Conservation (phyloP, 2,797 vertebrate genomes). For the Anabacerthia variegaticeps region DNA sequence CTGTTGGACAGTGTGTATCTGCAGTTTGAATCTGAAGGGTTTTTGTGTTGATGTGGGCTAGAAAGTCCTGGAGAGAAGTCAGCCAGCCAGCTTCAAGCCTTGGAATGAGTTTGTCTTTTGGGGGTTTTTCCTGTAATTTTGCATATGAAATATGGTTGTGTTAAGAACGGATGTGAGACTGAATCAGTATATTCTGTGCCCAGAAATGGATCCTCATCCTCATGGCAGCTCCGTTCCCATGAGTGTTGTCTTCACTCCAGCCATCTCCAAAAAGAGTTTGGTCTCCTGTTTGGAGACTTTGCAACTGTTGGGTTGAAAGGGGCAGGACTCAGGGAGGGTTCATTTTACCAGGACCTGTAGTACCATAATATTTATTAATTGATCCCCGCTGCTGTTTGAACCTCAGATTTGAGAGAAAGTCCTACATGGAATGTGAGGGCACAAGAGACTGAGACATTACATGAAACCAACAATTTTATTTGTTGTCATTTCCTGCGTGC, state of each 20-base stretch:
- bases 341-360: neutral
- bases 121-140: fast-evolving
- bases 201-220: neutral
- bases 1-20: neutral
- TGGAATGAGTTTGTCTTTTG: fast-evolving
- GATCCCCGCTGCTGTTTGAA: neutral
- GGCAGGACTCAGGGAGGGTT: neutral
- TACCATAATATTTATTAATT: neutral
- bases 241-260: neutral
- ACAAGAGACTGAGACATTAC: neutral
- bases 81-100: neutral
- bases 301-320: neutral
- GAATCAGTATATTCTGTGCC: neutral
- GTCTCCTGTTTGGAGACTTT: neutral
- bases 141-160: fast-evolving
- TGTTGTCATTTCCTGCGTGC: neutral
- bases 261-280: neutral
- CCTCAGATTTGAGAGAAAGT: neutral
- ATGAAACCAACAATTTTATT: neutral
- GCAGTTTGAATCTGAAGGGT: neutral
- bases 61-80: neutral
- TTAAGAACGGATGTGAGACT: neutral
- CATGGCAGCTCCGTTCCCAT: neutral
- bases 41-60: neutral
- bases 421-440: neutral